Base-by-base conservation (phyloP, 2,888 invertebrate genomes). In the Meganola albula region DNA sequence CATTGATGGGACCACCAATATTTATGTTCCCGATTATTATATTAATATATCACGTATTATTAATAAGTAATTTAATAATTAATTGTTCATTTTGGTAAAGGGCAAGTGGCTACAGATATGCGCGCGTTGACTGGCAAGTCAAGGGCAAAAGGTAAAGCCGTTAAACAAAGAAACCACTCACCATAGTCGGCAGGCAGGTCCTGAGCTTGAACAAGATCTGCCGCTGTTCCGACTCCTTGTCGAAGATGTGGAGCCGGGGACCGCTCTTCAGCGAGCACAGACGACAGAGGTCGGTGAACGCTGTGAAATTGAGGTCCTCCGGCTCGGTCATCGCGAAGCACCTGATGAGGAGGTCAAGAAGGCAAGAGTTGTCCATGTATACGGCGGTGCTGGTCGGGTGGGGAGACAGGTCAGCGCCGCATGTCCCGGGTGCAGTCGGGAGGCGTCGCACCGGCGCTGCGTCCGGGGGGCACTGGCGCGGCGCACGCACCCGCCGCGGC, bases 181-280 rank as follows among this genome's bases (percentile, higher is more conserved):
- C 91, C 87, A 89, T 89, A 68, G 90, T 88, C 38, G 91, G 90
- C 67, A 91, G 82, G 61, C 91, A 88, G 55, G 90, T 90, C 62
- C 91, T 87, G 63, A 92, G 87, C 69, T 92, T 92, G 68, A 90
- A 90, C 37, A 91, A 80, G 50, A 91, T 80, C 75, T 91, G 91
- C 53, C 91, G 82, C 68, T 91, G 91, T 66, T 91, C 91, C 31
- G 91, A 89, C 68, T 91, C 90, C 68, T 91, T 90, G 64, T 91
- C 91, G 69, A 91, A 91, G 63, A 91, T 89, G 68, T 91, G 90
- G 53, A 91, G 86, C 69, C 91, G 86, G 52, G 90, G 90, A 46
- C 89, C 91, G 64, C 89, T 89, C 75, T 90, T 91, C 54, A 91
- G 80, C 53, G 91, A 90, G 71, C 91, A 92, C 50, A 92, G 85